Evolutionary conservation across 2,113 vertebrate genomes (phyloP).

Genomic region (Megaleporinus macrocephalus): DNA sequence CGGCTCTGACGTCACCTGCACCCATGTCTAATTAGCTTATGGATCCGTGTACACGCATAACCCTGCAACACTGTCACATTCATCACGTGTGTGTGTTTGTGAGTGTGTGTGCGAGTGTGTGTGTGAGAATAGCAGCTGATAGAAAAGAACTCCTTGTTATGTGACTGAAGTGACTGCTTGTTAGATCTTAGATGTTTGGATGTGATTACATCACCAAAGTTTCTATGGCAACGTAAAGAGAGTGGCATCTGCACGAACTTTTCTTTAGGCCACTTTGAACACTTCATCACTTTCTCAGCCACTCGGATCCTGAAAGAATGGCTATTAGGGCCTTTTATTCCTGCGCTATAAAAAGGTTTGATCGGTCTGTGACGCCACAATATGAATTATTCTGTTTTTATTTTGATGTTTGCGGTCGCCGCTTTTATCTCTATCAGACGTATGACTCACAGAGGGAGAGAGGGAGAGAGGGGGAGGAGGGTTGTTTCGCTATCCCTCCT

Average conservation of each 20-base stretch:
- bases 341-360: not conserved
- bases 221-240: slow-evolving; percentile 18
- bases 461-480: slow-evolving; percentile 34
- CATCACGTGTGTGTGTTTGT: slow-evolving; percentile 8
- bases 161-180: not conserved
- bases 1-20: not conserved
- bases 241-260: not conserved
- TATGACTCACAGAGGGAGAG: slow-evolving; percentile 66
- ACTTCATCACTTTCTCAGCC: not conserved
- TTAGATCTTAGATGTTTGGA: not conserved
- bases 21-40: not conserved
- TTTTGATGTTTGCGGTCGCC: slow-evolving; percentile 45
- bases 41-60: not conserved
- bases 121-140: not conserved
- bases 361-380: slow-evolving; percentile 14
- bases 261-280: not conserved
- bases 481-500: slow-evolving; percentile 8
- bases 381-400: slow-evolving; percentile 68
- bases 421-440: slow-evolving; percentile 69
- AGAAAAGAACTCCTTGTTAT: not conserved
- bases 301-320: slow-evolving; percentile 44
- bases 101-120: slow-evolving; percentile 1
- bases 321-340: slow-evolving; percentile 42
- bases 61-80: not conserved
- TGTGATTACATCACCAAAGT: slow-evolving; percentile 3